Percentiles rank a stretch among this genome's conserved stretches.
Evolutionary conservation across 2,888 invertebrate genomes (phyloP).

Genomic region (Branchipolynoe longqiensis): DNA sequence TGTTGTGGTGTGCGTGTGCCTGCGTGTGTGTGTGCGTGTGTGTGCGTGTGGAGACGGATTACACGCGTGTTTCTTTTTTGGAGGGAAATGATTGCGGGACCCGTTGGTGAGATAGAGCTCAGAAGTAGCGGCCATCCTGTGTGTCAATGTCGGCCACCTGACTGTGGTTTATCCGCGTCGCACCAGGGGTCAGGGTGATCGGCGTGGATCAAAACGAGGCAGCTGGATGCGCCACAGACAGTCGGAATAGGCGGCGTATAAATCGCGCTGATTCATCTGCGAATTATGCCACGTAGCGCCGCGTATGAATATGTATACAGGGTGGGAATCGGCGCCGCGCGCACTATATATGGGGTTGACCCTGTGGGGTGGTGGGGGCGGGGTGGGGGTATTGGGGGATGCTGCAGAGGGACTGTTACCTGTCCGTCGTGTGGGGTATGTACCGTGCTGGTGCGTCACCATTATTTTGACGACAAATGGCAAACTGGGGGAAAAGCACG

Average conservation of each 20-base stretch:
- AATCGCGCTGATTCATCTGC: constrained; percentile 37
- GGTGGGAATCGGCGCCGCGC: neutral
- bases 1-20: too few species aligned
- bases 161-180: constrained; percentile 14
- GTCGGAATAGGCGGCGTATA: constrained; percentile 47
- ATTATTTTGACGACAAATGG: too few species aligned
- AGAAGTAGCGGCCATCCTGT: constrained; percentile 11
- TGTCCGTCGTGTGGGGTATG: too few species aligned
- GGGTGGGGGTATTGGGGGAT: neutral
- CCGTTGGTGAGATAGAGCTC: too few species aligned
- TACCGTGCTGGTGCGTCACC: too few species aligned
- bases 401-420: constrained; percentile 20
- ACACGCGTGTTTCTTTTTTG: too few species aligned
- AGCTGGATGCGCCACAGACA: constrained; percentile 35
- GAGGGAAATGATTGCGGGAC: too few species aligned
- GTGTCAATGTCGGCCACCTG: constrained; percentile 49
- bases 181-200: constrained; percentile 49
- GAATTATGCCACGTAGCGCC: constrained; percentile 32
- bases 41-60: neutral
- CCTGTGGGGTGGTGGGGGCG: neutral
- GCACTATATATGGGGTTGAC: constrained; percentile 31
- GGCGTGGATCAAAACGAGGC: constrained; percentile 22
- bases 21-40: neutral
- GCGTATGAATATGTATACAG: constrained; percentile 43
- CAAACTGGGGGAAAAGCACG: too few species aligned